These are phyloP conservation scores for Odontocolon sp. DNA, from an alignment of 2,888 invertebrate species.

Conservation along the genomic window DNA sequence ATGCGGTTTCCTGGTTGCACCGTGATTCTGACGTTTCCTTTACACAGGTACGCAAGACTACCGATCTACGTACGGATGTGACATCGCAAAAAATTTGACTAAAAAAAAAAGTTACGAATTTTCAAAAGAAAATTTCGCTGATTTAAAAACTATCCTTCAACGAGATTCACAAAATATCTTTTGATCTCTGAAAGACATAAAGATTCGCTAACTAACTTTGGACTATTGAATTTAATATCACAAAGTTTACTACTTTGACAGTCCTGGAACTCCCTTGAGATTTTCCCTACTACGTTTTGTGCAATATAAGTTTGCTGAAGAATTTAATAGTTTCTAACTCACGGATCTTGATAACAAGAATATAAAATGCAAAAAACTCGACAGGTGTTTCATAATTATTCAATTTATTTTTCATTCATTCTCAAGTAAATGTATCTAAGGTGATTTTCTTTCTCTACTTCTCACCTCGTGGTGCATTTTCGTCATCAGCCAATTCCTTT, in stretches of 20 bases:
- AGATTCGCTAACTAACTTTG: not conserved
- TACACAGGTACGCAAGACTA: not conserved
- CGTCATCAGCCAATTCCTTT: constrained; percentile 43
- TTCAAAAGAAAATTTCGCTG: not conserved
- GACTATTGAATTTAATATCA: not conserved
- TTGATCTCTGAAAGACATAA: not conserved
- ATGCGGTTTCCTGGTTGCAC: constrained; percentile 10
- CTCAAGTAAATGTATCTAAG: constrained; percentile 1
- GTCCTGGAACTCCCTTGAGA: not conserved
- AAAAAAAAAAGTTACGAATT: no score
- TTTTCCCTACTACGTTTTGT: not conserved
- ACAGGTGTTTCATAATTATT: not conserved
- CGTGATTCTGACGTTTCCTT: not conserved
- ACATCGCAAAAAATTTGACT: no score
- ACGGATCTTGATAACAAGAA: not conserved
- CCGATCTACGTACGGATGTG: not conserved
- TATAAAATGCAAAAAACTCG: not conserved
- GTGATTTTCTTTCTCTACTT: constrained; percentile 14
- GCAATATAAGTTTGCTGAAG: not conserved
- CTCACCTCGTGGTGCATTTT: constrained; percentile 6
- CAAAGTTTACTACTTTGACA: not conserved
- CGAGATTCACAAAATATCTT: no score
- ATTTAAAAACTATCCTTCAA: not conserved
- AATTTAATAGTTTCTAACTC: not conserved
- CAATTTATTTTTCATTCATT: constrained; percentile 18